Evolutionary conservation across 2,797 vertebrate genomes (phyloP).

Genomic region (Microctenopoma lineatum): DNA sequence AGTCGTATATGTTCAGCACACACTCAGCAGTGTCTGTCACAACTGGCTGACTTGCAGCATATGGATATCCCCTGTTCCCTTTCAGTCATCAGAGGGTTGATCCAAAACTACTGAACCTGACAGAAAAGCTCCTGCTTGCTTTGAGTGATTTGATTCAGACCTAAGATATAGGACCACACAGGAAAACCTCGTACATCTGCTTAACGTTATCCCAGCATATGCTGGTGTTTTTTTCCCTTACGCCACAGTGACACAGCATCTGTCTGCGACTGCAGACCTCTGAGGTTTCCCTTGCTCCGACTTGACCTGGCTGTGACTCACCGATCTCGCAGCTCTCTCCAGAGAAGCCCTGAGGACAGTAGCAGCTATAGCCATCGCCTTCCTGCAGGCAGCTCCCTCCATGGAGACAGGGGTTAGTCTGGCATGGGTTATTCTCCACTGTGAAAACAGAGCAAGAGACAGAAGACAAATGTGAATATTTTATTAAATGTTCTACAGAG

Average conservation of each 20-base stretch:
- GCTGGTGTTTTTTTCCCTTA: slow-evolving; percentile 16
- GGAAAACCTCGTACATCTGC: slow-evolving; percentile 37
- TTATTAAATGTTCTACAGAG: slow-evolving; percentile 31
- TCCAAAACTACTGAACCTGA: slow-evolving; percentile 38
- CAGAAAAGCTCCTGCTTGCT: slow-evolving; percentile 22
- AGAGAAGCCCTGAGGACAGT: slow-evolving; percentile 90
- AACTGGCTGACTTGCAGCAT: slow-evolving; percentile 51
- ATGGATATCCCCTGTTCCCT: slow-evolving; percentile 55
- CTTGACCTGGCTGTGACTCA: slow-evolving; percentile 75
- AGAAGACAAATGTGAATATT: slow-evolving; percentile 16
- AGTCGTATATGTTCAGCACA: slow-evolving; percentile 15
- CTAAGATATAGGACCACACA: slow-evolving; percentile 15
- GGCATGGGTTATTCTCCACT: slow-evolving; percentile 88
- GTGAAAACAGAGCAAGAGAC: slow-evolving; percentile 25
- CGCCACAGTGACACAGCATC: slow-evolving; percentile 31
- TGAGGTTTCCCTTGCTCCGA: slow-evolving; percentile 24
- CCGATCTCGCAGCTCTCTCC: slow-evolving; percentile 98
- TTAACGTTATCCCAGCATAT: slow-evolving; percentile 48
- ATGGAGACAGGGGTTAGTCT: slow-evolving; percentile 93
- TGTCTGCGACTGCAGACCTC: slow-evolving; percentile 56
- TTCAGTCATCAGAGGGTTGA: slow-evolving; percentile 45
- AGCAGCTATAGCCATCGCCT: slow-evolving; percentile 89
- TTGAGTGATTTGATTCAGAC: slow-evolving; percentile 25
- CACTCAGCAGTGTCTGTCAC: slow-evolving; percentile 54
- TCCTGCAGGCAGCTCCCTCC: slow-evolving; percentile 91